Conservation (phyloP, 2,113 vertebrate species). For the Hemibagrus wyckioides region DNA sequence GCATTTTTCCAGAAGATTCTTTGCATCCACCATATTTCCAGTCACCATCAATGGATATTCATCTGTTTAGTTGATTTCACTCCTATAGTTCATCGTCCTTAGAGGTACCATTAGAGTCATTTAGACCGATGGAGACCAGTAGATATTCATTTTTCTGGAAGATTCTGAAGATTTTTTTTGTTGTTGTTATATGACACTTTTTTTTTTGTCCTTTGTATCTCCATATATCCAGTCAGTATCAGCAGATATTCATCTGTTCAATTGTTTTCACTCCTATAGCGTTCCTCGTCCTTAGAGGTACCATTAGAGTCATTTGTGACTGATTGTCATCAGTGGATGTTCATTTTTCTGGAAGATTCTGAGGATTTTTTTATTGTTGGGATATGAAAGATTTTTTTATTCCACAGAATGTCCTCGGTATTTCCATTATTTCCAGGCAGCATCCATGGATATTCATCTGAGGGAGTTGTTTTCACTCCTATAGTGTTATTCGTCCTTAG, state of each 20-base stretch:
- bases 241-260: neutral
- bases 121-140: no score
- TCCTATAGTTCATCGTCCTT: no score
- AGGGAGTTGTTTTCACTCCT: slow-evolving; percentile 1
- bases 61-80: no score
- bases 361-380: neutral
- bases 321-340: neutral
- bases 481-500: slow-evolving; percentile 17
- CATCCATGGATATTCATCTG: slow-evolving; percentile 3
- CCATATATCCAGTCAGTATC: neutral
- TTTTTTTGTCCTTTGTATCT: neutral
- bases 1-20: neutral
- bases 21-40: neutral
- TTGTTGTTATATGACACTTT: slow-evolving; percentile 1
- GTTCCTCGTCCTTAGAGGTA: slow-evolving; percentile 28
- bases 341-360: slow-evolving; percentile 3
- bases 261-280: slow-evolving; percentile 10
- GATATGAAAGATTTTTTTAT: neutral
- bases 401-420: neutral
- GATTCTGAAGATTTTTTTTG: neutral
- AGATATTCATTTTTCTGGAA: neutral
- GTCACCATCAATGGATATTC: neutral
- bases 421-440: neutral
- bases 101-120: no score
- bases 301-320: slow-evolving; percentile 33